phyloP scores from a whole-genome alignment of 1,140 invertebrate species.

The Pentalonia nigronervosa region DNA sequence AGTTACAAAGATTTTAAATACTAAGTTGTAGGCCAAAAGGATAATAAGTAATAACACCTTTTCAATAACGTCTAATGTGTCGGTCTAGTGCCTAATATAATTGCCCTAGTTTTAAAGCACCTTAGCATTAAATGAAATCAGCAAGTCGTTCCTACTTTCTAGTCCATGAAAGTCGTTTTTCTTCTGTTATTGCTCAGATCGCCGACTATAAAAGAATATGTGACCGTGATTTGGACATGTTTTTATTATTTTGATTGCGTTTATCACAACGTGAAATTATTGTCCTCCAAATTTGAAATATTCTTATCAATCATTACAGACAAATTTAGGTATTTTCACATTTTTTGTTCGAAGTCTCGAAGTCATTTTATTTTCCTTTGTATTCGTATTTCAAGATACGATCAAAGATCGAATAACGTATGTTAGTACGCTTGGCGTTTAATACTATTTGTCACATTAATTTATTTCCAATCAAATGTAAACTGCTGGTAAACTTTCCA shows the following conservation, averaged over 20 bases:
- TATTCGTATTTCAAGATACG: no score
- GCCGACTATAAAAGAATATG: neutral
- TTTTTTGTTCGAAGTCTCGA: neutral
- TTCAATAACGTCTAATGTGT: no score
- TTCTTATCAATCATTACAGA: neutral
- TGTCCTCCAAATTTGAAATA: conserved; percentile 46
- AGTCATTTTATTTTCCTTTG: neutral
- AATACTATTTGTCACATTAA: no score
- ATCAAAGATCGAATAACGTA: no score
- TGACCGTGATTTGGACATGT: neutral
- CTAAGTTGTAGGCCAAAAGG: no score
- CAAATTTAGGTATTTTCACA: neutral
- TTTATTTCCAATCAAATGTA: neutral
- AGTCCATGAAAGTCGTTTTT: neutral
- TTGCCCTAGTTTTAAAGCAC: no score
- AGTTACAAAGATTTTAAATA: no score
- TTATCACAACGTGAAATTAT: conserved; percentile 12
- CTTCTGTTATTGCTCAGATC: neutral
- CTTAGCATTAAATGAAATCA: no score
- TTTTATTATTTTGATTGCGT: neutral
- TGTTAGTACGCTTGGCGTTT: neutral
- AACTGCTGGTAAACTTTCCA: neutral
- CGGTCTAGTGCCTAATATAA: no score
- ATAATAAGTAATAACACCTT: no score
- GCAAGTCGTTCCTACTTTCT: neutral